phyloP scores from a whole-genome alignment of 2,113 vertebrate species.

The Egretta garzetta region DNA sequence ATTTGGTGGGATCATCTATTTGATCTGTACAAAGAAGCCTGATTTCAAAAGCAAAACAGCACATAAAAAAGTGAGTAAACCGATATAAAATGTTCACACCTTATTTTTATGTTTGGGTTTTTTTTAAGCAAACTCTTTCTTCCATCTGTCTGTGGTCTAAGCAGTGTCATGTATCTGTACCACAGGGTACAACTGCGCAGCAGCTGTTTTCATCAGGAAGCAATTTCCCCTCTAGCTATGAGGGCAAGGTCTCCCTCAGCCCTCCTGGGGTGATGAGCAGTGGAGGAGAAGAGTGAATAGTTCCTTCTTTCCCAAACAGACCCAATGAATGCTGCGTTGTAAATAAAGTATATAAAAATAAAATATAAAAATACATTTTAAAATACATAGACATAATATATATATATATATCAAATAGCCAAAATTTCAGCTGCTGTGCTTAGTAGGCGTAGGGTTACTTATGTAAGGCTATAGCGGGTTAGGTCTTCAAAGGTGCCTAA shows the following conservation, averaged over 20 bases:
- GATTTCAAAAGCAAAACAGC: background rate
- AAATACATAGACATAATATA: background rate
- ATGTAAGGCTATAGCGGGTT: no score
- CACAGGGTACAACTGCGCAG: background rate
- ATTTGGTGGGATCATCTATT: background rate
- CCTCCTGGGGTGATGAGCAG: background rate
- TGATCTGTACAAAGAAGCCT: background rate
- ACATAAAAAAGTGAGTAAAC: background rate
- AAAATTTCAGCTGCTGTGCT: background rate
- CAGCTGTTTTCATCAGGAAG: background rate
- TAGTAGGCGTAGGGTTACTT: background rate
- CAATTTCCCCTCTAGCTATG: background rate
- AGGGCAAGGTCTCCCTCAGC: background rate
- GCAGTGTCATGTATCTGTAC: background rate
- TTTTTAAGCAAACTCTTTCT: background rate
- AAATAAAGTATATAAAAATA: background rate
- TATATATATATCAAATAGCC: background rate
- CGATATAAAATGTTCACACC: fast-evolving
- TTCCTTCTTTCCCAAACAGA: background rate
- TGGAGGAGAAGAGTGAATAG: background rate
- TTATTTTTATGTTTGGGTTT: background rate
- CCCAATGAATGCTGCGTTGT: background rate
- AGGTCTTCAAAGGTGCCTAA: background rate
- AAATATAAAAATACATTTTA: background rate
- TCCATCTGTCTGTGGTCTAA: background rate